These are phyloP conservation scores for Pandemis corylana DNA, from an alignment of 2,888 invertebrate species.

Conservation along the genomic window DNA sequence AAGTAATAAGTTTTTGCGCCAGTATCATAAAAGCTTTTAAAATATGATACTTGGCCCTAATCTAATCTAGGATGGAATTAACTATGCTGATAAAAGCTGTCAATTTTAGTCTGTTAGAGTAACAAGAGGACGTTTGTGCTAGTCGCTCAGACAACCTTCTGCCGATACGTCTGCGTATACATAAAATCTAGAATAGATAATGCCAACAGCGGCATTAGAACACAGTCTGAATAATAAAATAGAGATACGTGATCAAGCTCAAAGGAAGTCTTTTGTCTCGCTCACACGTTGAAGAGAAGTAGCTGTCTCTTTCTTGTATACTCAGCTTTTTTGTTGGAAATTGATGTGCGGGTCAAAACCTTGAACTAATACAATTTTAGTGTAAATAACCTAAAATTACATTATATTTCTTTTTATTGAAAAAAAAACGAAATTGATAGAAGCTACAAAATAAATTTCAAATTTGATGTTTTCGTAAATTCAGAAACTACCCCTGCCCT, in stretches of 20 bases:
- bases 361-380: background rate
- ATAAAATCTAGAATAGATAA: constrained; percentile 40
- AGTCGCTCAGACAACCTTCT: background rate
- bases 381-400: too few species aligned
- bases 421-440: too few species aligned
- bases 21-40: too few species aligned
- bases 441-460: background rate
- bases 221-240: constrained; percentile 34
- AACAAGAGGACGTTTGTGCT: too few species aligned
- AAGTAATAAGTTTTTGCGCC: too few species aligned
- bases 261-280: constrained; percentile 33
- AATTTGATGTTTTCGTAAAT: background rate
- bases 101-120: too few species aligned
- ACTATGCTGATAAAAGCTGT: too few species aligned
- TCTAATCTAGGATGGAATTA: too few species aligned
- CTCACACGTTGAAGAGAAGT: constrained; percentile 2
- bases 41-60: too few species aligned
- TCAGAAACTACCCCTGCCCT: background rate
- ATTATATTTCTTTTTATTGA: too few species aligned
- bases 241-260: constrained; percentile 28
- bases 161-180: background rate
- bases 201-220: constrained; percentile 8
- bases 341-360: background rate
- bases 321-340: constrained; percentile 1
- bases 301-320: background rate